Percentiles rank a stretch among this genome's conserved stretches.
These are phyloP conservation scores for Cinara cedri DNA, from an alignment of 2,888 invertebrate genomes.

Conservation along the genomic window DNA sequence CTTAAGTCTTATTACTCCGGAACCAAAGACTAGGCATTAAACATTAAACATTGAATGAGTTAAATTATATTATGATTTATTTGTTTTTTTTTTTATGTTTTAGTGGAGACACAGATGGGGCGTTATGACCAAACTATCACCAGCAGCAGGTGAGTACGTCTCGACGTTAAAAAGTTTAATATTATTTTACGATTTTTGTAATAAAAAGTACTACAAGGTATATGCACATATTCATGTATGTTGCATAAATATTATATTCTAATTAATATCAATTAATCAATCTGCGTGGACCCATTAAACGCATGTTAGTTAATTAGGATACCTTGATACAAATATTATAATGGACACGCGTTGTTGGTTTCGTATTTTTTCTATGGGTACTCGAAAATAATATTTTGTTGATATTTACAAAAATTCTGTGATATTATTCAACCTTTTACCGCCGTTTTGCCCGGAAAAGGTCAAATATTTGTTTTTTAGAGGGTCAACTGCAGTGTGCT, in stretches of 20 bases:
- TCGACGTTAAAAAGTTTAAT: background rate
- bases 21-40: no score
- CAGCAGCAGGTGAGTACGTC: constrained; percentile 79
- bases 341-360: background rate
- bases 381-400: background rate
- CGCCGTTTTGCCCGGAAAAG: constrained; percentile 16
- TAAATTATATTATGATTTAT: background rate
- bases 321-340: background rate
- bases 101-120: constrained; percentile 94
- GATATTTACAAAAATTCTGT: constrained; percentile 34
- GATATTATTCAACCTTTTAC: constrained; percentile 41
- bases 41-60: background rate
- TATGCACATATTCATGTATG: background rate
- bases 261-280: background rate
- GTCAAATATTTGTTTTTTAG: constrained; percentile 31
- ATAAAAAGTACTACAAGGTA: background rate
- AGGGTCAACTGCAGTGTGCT: constrained; percentile 5
- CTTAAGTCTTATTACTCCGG: no score
- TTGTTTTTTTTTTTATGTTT: constrained; percentile 66
- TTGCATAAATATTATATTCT: no score
- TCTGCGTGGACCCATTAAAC: background rate
- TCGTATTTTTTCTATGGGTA: background rate
- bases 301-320: constrained; percentile 5
- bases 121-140: constrained; percentile 85
- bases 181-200: constrained; percentile 3